A percentile compares a stretch with the other conserved stretches of the same genome.
Evolutionary conservation across 92 coral and sea anemone genomes (phyloP).

Genomic region (Meandrina meandrites): DNA sequence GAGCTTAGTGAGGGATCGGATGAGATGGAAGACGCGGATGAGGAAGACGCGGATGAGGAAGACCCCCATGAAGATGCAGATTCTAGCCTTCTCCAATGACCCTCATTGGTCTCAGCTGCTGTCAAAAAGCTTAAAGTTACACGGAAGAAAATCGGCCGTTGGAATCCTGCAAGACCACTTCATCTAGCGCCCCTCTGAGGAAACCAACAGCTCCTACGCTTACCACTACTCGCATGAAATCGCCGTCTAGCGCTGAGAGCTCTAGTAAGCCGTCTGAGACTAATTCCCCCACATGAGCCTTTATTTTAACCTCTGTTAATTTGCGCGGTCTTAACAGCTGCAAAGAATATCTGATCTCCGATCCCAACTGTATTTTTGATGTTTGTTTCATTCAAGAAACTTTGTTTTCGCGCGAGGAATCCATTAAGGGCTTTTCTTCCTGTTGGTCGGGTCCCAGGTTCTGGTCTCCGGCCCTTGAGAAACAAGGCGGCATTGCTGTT

Average conservation of each 20-base stretch:
- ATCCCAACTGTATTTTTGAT: background rate
- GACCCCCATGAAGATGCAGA: no score
- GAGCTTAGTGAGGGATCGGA: no score
- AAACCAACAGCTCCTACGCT: no score
- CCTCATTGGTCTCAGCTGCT: no score
- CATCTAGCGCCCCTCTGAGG: no score
- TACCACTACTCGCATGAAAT: background rate
- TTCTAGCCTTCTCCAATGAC: no score
- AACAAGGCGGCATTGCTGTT: background rate
- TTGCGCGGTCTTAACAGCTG: background rate
- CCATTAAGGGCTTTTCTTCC: background rate
- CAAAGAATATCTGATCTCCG: no score
- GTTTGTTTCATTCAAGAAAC: slow-evolving; percentile 3
- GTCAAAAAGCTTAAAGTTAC: no score
- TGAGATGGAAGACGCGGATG: no score
- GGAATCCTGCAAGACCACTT: no score
- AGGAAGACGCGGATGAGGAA: no score
- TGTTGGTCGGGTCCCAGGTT: background rate
- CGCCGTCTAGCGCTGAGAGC: background rate
- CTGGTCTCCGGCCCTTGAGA: slow-evolving; percentile 8
- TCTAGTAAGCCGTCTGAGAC: background rate
- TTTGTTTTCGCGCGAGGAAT: rapidly evolving
- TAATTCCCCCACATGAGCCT: background rate
- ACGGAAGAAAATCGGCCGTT: no score
- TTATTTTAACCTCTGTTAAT: background rate